Conservation (phyloP, 2,797 vertebrate genomes). For the Distichodus sexfasciatus region DNA sequence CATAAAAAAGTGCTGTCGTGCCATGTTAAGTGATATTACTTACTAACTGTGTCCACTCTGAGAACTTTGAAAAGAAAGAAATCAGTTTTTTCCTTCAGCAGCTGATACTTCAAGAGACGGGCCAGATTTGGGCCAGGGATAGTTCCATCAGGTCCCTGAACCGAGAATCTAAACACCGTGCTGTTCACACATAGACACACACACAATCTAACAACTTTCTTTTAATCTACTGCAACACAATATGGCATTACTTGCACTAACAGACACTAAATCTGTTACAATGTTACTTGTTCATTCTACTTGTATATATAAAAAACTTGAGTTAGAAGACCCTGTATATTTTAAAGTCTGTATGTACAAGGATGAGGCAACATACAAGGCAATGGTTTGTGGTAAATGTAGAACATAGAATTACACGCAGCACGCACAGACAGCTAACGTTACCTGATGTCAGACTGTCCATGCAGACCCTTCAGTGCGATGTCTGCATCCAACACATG, state of each 20-base stretch:
- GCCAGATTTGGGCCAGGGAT: slow-evolving; percentile 75
- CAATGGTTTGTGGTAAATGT: too few species aligned
- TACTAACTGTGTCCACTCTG: slow-evolving; percentile 84
- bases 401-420: neutral
- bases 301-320: too few species aligned
- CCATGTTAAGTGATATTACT: slow-evolving; percentile 53
- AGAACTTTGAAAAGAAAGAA: slow-evolving; percentile 87
- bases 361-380: too few species aligned
- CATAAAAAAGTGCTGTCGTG: too few species aligned
- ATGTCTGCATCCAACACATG: slow-evolving; percentile 82
- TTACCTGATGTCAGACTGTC: slow-evolving; percentile 86
- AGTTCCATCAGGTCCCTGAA: slow-evolving; percentile 73
- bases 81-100: slow-evolving; percentile 81
- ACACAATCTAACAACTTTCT: slow-evolving; percentile 6
- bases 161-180: slow-evolving; percentile 80
- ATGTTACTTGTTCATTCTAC: too few species aligned
- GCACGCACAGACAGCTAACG: neutral
- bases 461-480: slow-evolving; percentile 80
- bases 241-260: too few species aligned
- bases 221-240: neutral
- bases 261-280: too few species aligned
- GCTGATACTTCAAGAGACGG: slow-evolving; percentile 72
- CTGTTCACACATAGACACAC: slow-evolving; percentile 61
- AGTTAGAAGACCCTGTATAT: too few species aligned
- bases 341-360: too few species aligned